Conservation (phyloP, 2,797 vertebrate species). For the Rachycentron canadum region DNA sequence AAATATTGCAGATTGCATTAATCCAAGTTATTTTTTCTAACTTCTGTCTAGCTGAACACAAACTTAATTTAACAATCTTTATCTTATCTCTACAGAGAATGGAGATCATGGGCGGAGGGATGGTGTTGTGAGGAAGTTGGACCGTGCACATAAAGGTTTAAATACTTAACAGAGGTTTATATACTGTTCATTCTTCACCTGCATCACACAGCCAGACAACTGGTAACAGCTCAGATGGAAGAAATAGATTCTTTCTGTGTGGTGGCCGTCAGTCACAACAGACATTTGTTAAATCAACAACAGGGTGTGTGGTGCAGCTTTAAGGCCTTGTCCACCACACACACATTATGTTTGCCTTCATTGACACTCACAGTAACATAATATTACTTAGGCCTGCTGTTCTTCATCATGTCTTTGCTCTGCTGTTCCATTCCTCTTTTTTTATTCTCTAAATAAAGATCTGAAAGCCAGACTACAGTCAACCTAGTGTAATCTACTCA, state of each 20-base stretch:
- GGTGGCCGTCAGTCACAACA: neutral
- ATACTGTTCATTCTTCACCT: conserved; percentile 35
- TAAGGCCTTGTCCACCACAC: neutral
- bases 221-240: neutral
- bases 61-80: neutral
- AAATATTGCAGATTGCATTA: too few relatives aligned
- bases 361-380: neutral
- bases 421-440: neutral
- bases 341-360: neutral
- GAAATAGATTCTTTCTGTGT: neutral
- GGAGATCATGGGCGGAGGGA: conserved; percentile 95
- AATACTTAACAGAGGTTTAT: conserved; percentile 40
- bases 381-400: conserved; percentile 5
- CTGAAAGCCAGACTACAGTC: conserved; percentile 16
- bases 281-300: conserved; percentile 1
- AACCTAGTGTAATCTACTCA: conserved; percentile 19
- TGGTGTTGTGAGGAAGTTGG: conserved; percentile 87
- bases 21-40: neutral
- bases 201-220: neutral
- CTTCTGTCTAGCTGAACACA: neutral
- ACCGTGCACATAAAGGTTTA: conserved; percentile 9
- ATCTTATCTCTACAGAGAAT: conserved; percentile 85
- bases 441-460: conserved; percentile 11
- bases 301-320: neutral
- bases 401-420: conserved; percentile 20